Base-by-base conservation (phyloP, 2,797 vertebrate genomes). In the Falco biarmicus region DNA sequence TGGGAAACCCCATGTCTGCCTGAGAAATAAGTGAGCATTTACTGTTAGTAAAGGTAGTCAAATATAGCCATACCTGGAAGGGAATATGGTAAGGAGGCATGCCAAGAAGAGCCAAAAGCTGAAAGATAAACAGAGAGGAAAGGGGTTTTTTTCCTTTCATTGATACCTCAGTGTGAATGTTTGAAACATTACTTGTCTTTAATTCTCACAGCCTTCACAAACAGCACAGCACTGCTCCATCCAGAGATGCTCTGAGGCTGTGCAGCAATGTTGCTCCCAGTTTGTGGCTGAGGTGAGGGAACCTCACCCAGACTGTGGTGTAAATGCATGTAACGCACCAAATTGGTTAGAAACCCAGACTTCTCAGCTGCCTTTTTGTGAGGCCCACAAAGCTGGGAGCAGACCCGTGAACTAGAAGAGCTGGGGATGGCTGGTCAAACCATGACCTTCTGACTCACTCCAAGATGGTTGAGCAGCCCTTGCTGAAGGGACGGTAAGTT, bases 281-380 rank as follows among this genome's bases (percentile, higher is more conserved):
- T 47, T 34, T 41, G 22, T 32, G 34, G n/a, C 26, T 39, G 47
- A 60, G 34, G 7, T 45, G 64, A 43, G 22, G 39, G 34, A 45
- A 28, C 25, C 47, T 54, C 61, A 48, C 31, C 29, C 48, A 61
- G 22, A 14, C 48, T 28, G 4, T 19, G 15, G 26, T 29, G 37
- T 22, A 61, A 80, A 73, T 9, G 8, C 0, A 0, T 50, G 11
- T 68, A 24, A 80, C 6, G 26, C 26, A 89, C 34, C 31, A 63
- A 37, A 59, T 45, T 37, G 51, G 22, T 85, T 76, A 90, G 90
- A 89, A 89, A 94, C 93, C 21, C 50, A 92, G 89, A 60, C 51
- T 76, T 65, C 90, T 94, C n/a, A 22, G 39, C 89, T 74, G 64
- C n/a, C 48, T 95, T 96, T 96, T 75, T 64, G 89, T 93, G 90